These are phyloP conservation scores for Lobophora halterata DNA, from an alignment of 2,888 invertebrate genomes.

Conservation along the genomic window DNA sequence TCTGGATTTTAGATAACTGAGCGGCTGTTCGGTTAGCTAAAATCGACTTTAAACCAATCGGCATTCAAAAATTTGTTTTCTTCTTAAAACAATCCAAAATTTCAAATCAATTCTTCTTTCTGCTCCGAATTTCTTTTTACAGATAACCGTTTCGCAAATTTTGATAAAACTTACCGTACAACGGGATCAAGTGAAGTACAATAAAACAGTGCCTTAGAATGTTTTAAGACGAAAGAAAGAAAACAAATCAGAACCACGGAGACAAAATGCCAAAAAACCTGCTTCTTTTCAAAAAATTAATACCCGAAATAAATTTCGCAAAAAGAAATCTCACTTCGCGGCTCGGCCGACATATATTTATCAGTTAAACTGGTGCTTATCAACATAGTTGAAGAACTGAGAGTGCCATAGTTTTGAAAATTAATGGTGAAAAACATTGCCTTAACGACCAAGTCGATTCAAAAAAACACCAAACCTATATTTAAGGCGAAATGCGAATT, in stretches of 20 bases:
- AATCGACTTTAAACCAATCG: slow-evolving; percentile 47
- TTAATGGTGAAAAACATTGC: slow-evolving; percentile 62
- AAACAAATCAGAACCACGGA: slow-evolving; percentile 61
- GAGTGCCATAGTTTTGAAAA: slow-evolving; percentile 68
- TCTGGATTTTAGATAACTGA: slow-evolving; percentile 66
- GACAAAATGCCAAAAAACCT: slow-evolving; percentile 78
- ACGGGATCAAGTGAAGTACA: slow-evolving; percentile 68
- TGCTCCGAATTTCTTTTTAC: slow-evolving; percentile 69
- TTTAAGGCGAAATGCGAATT: slow-evolving; percentile 67
- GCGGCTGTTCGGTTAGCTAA: slow-evolving; percentile 60
- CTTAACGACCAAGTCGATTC: slow-evolving; percentile 74
- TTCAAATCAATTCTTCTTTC: slow-evolving; percentile 61
- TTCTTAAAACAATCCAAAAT: slow-evolving; percentile 33
- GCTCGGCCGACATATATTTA: slow-evolving; percentile 67
- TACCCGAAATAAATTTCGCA: slow-evolving; percentile 72
- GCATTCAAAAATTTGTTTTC: slow-evolving; percentile 32
- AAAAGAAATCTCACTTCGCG: slow-evolving; percentile 74
- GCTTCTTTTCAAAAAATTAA: slow-evolving; percentile 74
- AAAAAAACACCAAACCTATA: slow-evolving; percentile 48
- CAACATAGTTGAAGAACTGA: slow-evolving; percentile 67
- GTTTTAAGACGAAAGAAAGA: slow-evolving; percentile 59
- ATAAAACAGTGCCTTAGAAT: slow-evolving; percentile 71
- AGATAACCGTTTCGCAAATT: slow-evolving; percentile 56
- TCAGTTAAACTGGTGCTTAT: slow-evolving; percentile 59
- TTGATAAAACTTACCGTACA: slow-evolving; percentile 45